Evolutionary conservation across 2,888 invertebrate species (phyloP), one percentile per base, ranked within the genome.

Genomic region (Didymodactylos carnosus): DNA sequence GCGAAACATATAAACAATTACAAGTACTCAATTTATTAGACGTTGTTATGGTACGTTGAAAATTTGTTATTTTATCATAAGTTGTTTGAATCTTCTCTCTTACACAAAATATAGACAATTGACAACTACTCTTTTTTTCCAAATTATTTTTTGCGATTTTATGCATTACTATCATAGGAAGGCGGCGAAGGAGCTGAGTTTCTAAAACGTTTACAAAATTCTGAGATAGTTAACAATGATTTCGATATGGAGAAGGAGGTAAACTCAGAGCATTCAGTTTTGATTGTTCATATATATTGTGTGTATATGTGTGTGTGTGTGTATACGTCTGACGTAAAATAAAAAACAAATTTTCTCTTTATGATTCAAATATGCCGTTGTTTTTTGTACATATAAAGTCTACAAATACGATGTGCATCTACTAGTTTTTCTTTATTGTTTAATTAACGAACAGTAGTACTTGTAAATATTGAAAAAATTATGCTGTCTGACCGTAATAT

Each of bases 21-120:
- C 87, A 88, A 77, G 86, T 94, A 0, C 88, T 89, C 39, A 88
- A 90, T 78, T 85, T 94, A 69, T 86, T 94, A 76, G 94, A 94
- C 81, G 84, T 87, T 16, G 86, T 89, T 77, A 91, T 91, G 79
- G 89, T 90, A 81, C 85, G 86, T 79, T 69, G 43, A 72, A 23
- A 13, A 62, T 13, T 76, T 69, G 46, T 14, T 41, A 23, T 2
- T 23, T 79, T 87, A 88, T 83, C 85, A 39, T 86, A 87, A 77
- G 79, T n/a, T n/a, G n/a, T n/a, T n/a, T n/a, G n/a, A 43, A 43
- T 19, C 13, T 43, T 43, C 43, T 19, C 13, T 19, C 13, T 19
- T 19, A 43, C n/a, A n/a, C n/a, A 39, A 40, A 39, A 70, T 4
- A 3, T 19, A 70, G 16, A 25, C 39, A 40, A 62, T 29, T 27